Evolutionary conservation across 2,797 vertebrate genomes (phyloP).

Genomic region (Myripristis jacobus): DNA sequence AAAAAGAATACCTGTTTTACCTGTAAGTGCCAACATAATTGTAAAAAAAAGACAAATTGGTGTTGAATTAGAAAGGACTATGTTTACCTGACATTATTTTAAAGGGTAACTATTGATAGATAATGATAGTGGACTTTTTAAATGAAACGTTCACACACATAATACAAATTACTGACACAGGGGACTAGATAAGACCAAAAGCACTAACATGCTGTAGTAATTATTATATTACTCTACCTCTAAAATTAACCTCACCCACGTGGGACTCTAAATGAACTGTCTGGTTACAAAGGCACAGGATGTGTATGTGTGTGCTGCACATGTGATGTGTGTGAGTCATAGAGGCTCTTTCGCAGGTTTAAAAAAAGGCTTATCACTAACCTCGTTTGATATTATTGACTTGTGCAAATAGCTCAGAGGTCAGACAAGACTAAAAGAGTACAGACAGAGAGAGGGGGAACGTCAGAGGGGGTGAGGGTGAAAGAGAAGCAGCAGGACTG

Average conservation of each 20-base stretch:
- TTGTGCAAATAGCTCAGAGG: neutral
- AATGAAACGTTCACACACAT: slow-evolving; percentile 7
- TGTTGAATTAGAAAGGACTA: slow-evolving; percentile 18
- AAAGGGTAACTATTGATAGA: slow-evolving; percentile 42
- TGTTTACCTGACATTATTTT: slow-evolving; percentile 35
- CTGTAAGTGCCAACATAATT: too few species aligned
- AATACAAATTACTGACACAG: slow-evolving; percentile 42
- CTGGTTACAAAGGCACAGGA: slow-evolving; percentile 43
- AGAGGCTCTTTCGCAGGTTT: slow-evolving; percentile 16
- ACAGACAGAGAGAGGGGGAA: slow-evolving; percentile 1
- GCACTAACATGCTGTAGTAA: slow-evolving; percentile 67
- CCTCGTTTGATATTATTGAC: slow-evolving; percentile 24
- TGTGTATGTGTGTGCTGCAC: slow-evolving; percentile 15
- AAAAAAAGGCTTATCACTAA: slow-evolving; percentile 17
- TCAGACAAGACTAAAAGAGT: neutral
- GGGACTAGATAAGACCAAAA: slow-evolving; percentile 57
- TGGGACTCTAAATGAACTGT: slow-evolving; percentile 64
- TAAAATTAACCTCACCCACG: slow-evolving; percentile 68
- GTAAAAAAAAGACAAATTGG: too few species aligned
- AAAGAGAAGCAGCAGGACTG: neutral
- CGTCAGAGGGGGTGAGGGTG: neutral
- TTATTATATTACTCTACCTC: slow-evolving; percentile 68
- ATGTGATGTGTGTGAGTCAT: slow-evolving; percentile 3
- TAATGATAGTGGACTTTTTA: slow-evolving; percentile 28
- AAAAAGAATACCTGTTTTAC: too few species aligned